Evolutionary conservation across 2,113 vertebrate species (phyloP), one percentile per base, ranked within the genome.

Genomic region (Eudorcas thomsonii): DNA sequence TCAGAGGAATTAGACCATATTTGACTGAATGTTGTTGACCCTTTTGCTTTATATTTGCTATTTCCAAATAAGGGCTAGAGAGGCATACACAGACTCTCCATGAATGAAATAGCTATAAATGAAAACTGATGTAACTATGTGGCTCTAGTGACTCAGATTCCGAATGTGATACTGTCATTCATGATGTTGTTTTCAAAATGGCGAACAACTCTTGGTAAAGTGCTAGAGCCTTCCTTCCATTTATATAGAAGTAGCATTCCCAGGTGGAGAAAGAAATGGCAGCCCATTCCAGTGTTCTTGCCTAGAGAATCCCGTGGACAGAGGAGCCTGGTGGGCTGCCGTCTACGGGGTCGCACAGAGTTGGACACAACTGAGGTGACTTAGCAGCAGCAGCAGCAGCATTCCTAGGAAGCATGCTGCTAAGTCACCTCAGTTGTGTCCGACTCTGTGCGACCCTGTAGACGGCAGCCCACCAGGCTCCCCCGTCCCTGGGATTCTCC

Each of bases 151-250:
- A 48, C 82, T 83, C 45, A 50, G 85, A 92, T 55, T 21, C 48
- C 10, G 1, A n/a, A 48, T 4, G 11, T 14, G 57, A n/a, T 13
- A 14, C 45, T 52, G 8, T 33, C 0, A 0, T 67, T 26, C 45
- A 25, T 23, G 23, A 94, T 0, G 2, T 50, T n/a, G 48, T 48
- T 84, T 71, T 83, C 57, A 45, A 86, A 90, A 33, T 23, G 59
- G 21, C 1, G 0, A 23, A 92, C 17, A n/a, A 30, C 16, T 54
- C 78, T 39, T 16, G 33, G 84, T 21, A 55, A 81, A 60, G 36
- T 77, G 25, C 36, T 43, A 13, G 26, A 91, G 84, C 2, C 28
- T 59, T 64, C 3, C 16, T 33, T 94, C 50, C 43, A 30, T 13
- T 28, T 78, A 23, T 43, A 43, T 23, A 43, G 39, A 77, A 43